Percentiles rank a stretch among this genome's conserved stretches.
These are phyloP conservation scores for Cranoglanis bouderius DNA, from an alignment of 2,113 vertebrate species.

Conservation along the genomic window DNA sequence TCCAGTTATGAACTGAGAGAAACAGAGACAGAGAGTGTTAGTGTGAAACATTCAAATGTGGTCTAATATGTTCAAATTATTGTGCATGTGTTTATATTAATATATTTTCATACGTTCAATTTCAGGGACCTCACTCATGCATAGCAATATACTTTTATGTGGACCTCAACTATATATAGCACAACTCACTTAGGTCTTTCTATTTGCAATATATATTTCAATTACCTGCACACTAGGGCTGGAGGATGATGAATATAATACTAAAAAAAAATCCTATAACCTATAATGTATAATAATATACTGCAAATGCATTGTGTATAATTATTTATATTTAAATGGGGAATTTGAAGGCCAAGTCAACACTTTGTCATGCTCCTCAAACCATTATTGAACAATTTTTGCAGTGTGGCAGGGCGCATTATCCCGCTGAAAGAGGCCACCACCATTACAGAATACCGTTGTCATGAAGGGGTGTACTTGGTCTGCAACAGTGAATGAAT, in stretches of 20 bases:
- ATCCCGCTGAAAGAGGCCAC: too few relatives aligned
- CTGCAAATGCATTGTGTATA: background rate
- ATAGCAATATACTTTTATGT: background rate
- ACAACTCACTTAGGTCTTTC: background rate
- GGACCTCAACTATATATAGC: too few relatives aligned
- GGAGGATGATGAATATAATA: background rate
- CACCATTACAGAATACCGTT: too few relatives aligned
- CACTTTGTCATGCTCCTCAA: too few relatives aligned
- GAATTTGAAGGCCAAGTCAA: too few relatives aligned
- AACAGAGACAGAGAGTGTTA: constrained; percentile 37
- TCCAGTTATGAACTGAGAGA: constrained; percentile 96
- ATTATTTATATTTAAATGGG: background rate
- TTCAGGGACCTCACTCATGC: background rate
- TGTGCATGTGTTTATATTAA: background rate
- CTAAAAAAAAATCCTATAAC: background rate
- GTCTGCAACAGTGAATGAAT: too few relatives aligned
- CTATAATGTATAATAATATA: background rate
- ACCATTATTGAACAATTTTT: too few relatives aligned
- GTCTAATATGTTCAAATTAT: background rate
- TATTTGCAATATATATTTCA: background rate
- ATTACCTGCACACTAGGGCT: background rate
- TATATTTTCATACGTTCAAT: background rate
- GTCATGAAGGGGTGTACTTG: too few relatives aligned
- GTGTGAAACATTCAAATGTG: background rate
- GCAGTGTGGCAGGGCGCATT: too few relatives aligned